These are phyloP conservation scores for Diabrotica virgifera DNA, from an alignment of 1,140 invertebrate genomes.

Conservation along the genomic window DNA sequence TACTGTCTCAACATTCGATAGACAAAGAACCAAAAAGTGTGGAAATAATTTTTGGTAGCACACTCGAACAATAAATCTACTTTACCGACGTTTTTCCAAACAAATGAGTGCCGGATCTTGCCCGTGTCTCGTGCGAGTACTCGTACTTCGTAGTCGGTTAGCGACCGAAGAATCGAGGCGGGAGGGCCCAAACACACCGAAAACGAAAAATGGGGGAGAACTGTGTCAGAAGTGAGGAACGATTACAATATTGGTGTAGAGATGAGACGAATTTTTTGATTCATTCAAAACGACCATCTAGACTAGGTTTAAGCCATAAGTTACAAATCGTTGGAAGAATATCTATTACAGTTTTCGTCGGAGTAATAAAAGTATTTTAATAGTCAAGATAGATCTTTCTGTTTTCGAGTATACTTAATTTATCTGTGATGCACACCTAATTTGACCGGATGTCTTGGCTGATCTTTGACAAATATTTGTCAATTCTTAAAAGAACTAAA, in stretches of 20 bases:
- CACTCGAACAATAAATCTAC: neutral
- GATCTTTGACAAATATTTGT: no score
- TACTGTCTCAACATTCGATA: neutral
- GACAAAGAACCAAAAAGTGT: neutral
- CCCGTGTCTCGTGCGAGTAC: neutral
- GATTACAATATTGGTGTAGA: neutral
- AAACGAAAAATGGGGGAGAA: constrained; percentile 2
- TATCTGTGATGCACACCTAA: no score
- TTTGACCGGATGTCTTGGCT: no score
- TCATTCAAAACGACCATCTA: no score
- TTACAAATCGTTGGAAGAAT: no score
- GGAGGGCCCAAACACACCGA: constrained; percentile 1
- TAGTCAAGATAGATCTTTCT: no score
- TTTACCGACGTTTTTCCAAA: neutral
- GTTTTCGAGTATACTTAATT: no score
- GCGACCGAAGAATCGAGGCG: constrained; percentile 1
- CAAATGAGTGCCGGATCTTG: neutral
- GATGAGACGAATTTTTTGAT: neutral
- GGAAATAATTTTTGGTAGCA: neutral
- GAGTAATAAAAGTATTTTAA: no score
- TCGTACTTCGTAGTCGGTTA: neutral
- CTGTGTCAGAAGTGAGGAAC: neutral
- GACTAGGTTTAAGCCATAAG: no score
- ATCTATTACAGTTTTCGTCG: no score
- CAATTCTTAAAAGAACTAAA: no score